A percentile compares a stretch with the other conserved stretches of the same genome.
Evolutionary conservation across 2,797 vertebrate species (phyloP).

Genomic region (Tympanoctomys barrerae): DNA sequence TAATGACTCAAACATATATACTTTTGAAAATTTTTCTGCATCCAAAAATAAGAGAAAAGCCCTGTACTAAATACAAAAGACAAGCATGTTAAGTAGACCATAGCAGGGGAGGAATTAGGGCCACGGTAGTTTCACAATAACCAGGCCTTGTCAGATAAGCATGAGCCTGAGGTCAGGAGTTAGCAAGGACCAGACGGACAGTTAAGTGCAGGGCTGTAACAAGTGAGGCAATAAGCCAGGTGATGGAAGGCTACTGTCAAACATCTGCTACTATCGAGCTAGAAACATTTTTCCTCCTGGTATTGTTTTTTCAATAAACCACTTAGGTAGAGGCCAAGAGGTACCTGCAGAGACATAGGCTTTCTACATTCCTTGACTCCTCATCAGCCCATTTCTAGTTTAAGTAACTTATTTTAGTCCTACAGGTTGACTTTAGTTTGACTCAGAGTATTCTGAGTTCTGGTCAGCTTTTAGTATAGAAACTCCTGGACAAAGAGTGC

Average conservation of each 20-base stretch:
- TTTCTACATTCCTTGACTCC: not conserved
- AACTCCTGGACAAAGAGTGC: not conserved
- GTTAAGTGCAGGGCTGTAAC: not conserved
- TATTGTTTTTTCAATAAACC: not conserved
- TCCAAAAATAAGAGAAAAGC: not conserved
- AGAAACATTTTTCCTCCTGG: not conserved
- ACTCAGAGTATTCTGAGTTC: not conserved
- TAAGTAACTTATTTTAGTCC: not conserved
- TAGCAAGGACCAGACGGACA: not conserved
- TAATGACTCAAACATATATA: not conserved
- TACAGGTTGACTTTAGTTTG: not conserved
- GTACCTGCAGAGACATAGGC: not conserved
- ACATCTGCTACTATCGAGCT: not conserved
- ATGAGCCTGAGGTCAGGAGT: not conserved
- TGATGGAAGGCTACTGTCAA: not conserved
- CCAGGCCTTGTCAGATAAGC: not conserved
- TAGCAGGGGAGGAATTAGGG: not conserved
- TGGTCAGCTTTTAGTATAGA: not conserved
- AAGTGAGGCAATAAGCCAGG: not conserved
- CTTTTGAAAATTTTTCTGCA: not conserved
- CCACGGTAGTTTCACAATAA: not conserved
- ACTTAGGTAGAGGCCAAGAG: not conserved
- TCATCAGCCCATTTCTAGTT: not conserved
- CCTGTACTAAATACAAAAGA: too few species aligned
- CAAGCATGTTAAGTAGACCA: not conserved